Evolutionary conservation across 2,797 vertebrate genomes (phyloP), one percentile per base, ranked within the genome.

Genomic region (Mormyrus proboscirostris): DNA sequence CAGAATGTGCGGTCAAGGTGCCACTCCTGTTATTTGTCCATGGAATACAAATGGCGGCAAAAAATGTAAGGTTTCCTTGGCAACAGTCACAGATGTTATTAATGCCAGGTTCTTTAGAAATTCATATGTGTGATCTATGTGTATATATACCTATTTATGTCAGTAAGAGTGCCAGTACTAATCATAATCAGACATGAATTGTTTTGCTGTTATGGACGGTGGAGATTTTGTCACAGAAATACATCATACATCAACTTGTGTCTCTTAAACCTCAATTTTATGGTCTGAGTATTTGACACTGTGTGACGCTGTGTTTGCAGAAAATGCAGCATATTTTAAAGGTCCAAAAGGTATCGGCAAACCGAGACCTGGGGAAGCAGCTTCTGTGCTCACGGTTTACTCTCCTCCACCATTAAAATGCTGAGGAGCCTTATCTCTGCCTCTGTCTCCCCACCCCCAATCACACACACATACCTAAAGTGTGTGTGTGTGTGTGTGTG

Each of bases 51-150:
- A 33, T 91, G 12, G 88, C 14, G 89, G 89, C 47, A 91, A 92
- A 90, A 91, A 91, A 91, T 88, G 86, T 29, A 79, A 90, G 82
- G 94, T 95, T 93, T 92, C 94, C 92, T 41, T 93, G 94, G 94
- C 91, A 95, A 95, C 94, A 89, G 92, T 91, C 90, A 69, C 86
- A 49, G 49, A 89, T 49, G 90, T 90, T 91, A 87, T 90, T 91
- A 90, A 91, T 84, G 89, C 69, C 8, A 90, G 89, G 88, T 90
- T 91, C 87, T 88, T 87, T 88, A 86, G 87, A 90, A 92, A 29
- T 33, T 76, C 29, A 19, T 16, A 7, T 29, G 29, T 76, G 4
- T 76, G 91, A 89, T 93, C 88, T 88, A 83, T 90, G 90, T 90
- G 90, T 47, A 51, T 51, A 84, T 49, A 29, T 51, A 29, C 38